Conservation (phyloP, 1,140 invertebrate species). For the Pinna nobilis region DNA sequence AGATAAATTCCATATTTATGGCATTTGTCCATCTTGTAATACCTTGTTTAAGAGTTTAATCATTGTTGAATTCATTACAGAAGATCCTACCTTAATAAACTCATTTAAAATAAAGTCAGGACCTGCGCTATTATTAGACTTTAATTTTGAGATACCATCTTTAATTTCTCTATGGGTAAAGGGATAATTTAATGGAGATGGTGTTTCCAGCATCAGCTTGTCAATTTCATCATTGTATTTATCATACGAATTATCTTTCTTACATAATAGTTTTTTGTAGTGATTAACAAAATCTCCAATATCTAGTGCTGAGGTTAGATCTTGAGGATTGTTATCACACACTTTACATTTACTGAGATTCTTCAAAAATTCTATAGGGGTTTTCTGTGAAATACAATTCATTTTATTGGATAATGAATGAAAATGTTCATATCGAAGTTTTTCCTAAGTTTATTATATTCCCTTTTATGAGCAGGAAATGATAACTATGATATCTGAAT, state of each 20-base stretch:
- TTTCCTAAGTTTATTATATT: no score
- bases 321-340: no score
- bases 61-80: not conserved
- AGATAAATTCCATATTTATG: no score
- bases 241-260: not conserved
- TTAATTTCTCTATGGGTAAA: conserved; percentile 6
- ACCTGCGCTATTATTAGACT: conserved; percentile 5
- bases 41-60: conserved; percentile 7
- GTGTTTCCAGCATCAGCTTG: not conserved
- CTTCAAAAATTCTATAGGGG: not conserved
- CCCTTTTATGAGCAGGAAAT: no score
- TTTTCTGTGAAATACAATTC: no score
- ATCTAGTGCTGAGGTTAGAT: no score
- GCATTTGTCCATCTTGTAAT: not conserved
- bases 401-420: no score
- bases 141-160: not conserved
- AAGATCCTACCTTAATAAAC: not conserved
- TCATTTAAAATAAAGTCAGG: conserved; percentile 12
- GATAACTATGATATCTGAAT: no score
- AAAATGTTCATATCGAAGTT: no score
- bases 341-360: not conserved
- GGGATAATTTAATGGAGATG: not conserved
- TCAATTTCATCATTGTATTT: conserved; percentile 1
- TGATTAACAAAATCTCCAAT: not conserved
- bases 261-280: not conserved